Evolutionary conservation across 2,888 invertebrate genomes (phyloP).

Genomic region (Marasmarcha lunaedactyla): DNA sequence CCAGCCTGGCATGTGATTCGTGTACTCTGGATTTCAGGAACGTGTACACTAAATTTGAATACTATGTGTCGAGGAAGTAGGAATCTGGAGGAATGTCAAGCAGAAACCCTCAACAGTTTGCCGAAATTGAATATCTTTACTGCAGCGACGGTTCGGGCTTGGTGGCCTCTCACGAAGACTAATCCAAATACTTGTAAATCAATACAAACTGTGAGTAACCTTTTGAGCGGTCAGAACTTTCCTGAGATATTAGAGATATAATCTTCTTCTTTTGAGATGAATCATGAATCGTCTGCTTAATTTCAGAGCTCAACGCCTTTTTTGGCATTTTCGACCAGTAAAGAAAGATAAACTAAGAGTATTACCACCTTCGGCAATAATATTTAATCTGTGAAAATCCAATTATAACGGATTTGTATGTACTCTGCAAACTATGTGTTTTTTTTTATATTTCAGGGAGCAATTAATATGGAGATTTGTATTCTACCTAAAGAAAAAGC

Average conservation of each 20-base stretch:
- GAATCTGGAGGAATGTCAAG: conserved; percentile 48
- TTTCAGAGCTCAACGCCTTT: too few species aligned
- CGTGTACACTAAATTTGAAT: conserved; percentile 71
- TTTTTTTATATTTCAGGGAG: conserved; percentile 69
- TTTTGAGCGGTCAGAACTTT: too few species aligned
- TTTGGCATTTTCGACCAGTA: too few species aligned
- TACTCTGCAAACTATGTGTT: too few species aligned
- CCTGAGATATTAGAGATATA: too few species aligned
- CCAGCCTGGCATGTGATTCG: too few species aligned
- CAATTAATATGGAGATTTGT: conserved; percentile 75
- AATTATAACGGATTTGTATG: too few species aligned
- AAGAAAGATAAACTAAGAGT: too few species aligned
- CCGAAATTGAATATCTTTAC: conserved; percentile 76
- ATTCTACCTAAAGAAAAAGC: conserved; percentile 73
- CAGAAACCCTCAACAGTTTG: conserved; percentile 41
- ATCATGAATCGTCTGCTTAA: too few species aligned
- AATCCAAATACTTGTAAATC: conserved; percentile 18
- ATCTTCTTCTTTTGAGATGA: too few species aligned
- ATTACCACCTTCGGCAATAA: too few species aligned
- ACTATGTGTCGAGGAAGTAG: conserved; percentile 70
- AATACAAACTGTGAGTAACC: neutral
- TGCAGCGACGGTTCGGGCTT: conserved; percentile 67
- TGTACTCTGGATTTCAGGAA: conserved; percentile 44
- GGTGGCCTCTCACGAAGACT: conserved; percentile 74
- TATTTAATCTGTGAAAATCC: too few species aligned